A percentile compares a stretch with the other conserved stretches of the same genome.
Conservation (phyloP, 30 jellyfish, hydroid and myxozoan species). For the Aurelia aurita complex sp. Pacific region DNA sequence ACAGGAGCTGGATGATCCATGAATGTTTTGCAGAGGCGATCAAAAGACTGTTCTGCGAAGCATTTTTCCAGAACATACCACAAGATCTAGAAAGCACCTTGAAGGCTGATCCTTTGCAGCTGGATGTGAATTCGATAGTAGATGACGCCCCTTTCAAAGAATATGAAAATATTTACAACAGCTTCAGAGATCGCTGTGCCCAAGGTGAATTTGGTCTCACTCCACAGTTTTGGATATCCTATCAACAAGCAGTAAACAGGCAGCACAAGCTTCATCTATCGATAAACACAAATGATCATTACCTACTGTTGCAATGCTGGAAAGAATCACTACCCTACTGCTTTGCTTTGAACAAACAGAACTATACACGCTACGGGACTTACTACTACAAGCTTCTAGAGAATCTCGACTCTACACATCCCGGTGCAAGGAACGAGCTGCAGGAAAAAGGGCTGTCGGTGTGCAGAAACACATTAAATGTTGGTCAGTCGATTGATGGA, state of each 20-base stretch:
- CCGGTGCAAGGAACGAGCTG: constrained; percentile 37
- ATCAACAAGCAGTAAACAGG: constrained; percentile 2
- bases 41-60: not conserved
- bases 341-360: constrained; percentile 17
- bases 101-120: no score
- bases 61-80: not conserved
- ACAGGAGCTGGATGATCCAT: constrained; percentile 51
- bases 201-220: constrained; percentile 4
- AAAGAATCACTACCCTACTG: constrained; percentile 3
- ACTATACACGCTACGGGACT: constrained; percentile 14
- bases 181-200: no score
- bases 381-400: constrained; percentile 10
- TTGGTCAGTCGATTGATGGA: constrained; percentile 37
- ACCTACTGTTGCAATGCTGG: constrained; percentile 2
- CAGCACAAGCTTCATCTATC: not conserved
- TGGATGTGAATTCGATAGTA: no score
- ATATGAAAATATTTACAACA: no score
- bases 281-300: not conserved
- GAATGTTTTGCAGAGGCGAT: constrained; percentile 41
- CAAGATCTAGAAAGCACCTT: not conserved
- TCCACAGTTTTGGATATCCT: constrained; percentile 5
- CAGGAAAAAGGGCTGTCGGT: constrained; percentile 24
- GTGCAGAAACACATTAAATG: constrained; percentile 9
- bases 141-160: no score
- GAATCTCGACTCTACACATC: constrained; percentile 27